phyloP scores from a whole-genome alignment of 1,140 invertebrate species.

The Cydia splendana region DNA sequence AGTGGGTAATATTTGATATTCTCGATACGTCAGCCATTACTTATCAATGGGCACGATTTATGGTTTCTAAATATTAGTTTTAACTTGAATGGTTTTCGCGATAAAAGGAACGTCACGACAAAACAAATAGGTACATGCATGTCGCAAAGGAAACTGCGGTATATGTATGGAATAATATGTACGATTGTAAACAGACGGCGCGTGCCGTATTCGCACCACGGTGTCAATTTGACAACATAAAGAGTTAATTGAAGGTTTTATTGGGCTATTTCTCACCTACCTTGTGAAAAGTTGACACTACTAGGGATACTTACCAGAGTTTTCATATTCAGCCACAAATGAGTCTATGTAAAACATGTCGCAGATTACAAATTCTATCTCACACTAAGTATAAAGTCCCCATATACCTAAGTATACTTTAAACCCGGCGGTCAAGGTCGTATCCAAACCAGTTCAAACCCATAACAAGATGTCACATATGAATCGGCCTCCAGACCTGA shows the following conservation, averaged over 20 bases:
- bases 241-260: not conserved
- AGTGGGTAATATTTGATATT: not conserved
- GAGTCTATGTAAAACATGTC: no score
- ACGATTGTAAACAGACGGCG: not conserved
- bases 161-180: slow-evolving; percentile 2
- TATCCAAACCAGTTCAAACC: no score
- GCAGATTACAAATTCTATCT: no score
- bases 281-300: not conserved
- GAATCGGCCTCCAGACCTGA: no score
- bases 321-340: no score
- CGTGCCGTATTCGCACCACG: slow-evolving; percentile 1
- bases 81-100: not conserved
- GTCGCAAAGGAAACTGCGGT: slow-evolving; percentile 5
- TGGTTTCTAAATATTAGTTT: slow-evolving; percentile 26
- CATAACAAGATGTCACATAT: no score
- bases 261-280: not conserved
- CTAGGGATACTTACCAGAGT: no score
- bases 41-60: slow-evolving; percentile 25
- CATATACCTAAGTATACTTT: no score
- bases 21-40: slow-evolving; percentile 18
- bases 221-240: not conserved
- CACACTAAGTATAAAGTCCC: no score
- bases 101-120: slow-evolving; percentile 22
- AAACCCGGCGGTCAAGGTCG: no score
- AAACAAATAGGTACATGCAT: slow-evolving; percentile 13